A percentile compares a stretch with the other conserved stretches of the same genome.
Evolutionary conservation across 2,888 invertebrate species (phyloP).

Genomic region (Eupithecia tripunctaria): DNA sequence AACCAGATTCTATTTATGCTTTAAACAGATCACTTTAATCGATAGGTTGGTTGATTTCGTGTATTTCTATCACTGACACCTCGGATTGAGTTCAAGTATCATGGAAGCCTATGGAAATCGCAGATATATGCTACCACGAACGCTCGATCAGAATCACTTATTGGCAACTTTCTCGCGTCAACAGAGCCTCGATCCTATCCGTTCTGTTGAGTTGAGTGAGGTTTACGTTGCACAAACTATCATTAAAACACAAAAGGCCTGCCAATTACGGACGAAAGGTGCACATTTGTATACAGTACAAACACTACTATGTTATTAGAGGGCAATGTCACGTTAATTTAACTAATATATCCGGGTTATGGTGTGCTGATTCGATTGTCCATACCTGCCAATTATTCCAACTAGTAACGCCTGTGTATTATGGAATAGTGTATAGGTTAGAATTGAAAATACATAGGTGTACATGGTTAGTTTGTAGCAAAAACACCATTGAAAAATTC

Average conservation of each 20-base stretch:
- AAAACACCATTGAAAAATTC: not conserved
- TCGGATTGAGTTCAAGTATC: slow-evolving; percentile 6
- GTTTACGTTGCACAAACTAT: slow-evolving; percentile 58
- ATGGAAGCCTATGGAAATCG: not conserved
- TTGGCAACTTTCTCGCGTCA: slow-evolving; percentile 26
- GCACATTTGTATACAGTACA: slow-evolving; percentile 59
- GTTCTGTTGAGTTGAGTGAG: slow-evolving; percentile 54
- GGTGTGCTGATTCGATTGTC: slow-evolving; percentile 47
- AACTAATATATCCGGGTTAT: slow-evolving; percentile 49
- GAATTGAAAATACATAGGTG: slow-evolving; percentile 5
- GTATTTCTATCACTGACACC: not conserved
- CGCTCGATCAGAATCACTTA: not conserved
- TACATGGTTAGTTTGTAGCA: not conserved
- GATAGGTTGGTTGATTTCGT: not conserved
- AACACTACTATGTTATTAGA: slow-evolving; percentile 57
- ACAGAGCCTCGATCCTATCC: slow-evolving; percentile 38
- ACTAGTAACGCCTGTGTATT: slow-evolving; percentile 29
- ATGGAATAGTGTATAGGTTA: slow-evolving; percentile 3
- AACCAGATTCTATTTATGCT: not conserved
- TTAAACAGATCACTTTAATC: not conserved
- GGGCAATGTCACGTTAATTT: slow-evolving; percentile 61
- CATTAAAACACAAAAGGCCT: slow-evolving; percentile 63
- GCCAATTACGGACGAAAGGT: slow-evolving; percentile 64
- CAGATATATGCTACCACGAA: not conserved
- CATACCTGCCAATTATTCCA: slow-evolving; percentile 29